A percentile compares a stretch with the other conserved stretches of the same genome.
These are phyloP conservation scores for Hypocryptadius cinnamomeus DNA, from an alignment of 2,113 vertebrate species.

Conservation along the genomic window DNA sequence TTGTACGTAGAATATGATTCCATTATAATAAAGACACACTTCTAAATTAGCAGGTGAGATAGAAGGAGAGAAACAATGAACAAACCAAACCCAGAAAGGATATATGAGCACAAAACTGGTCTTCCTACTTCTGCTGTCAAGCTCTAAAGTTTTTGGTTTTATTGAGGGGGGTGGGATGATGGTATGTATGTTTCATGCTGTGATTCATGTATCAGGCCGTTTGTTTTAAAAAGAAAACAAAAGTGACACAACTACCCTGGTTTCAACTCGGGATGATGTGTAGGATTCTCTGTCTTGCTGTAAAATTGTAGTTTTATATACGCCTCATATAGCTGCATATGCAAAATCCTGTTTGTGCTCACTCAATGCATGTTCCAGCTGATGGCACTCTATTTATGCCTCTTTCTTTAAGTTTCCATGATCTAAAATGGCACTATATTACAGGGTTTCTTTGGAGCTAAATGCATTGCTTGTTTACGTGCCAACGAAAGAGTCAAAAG, in stretches of 20 bases:
- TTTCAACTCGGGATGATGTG: background rate
- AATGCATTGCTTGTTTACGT: background rate
- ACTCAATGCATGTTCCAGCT: background rate
- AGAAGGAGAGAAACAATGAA: background rate
- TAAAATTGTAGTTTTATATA: background rate
- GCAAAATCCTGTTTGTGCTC: background rate
- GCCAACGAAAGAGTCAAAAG: background rate
- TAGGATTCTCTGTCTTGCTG: background rate
- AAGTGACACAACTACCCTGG: background rate
- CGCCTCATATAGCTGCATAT: accelerated
- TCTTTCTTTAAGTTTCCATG: background rate
- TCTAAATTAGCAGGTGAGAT: background rate
- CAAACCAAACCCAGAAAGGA: background rate
- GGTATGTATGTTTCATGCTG: background rate
- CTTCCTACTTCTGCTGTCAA: background rate
- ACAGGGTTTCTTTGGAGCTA: background rate
- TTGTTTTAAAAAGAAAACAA: background rate
- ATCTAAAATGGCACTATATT: background rate
- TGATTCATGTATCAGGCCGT: background rate
- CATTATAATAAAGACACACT: background rate
- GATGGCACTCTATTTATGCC: background rate
- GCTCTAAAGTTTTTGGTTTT: background rate
- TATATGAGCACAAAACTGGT: background rate
- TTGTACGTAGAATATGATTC: background rate
- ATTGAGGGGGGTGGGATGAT: accelerated